Conservation (phyloP, 2,113 vertebrate genomes). For the Corythaixoides concolor region DNA sequence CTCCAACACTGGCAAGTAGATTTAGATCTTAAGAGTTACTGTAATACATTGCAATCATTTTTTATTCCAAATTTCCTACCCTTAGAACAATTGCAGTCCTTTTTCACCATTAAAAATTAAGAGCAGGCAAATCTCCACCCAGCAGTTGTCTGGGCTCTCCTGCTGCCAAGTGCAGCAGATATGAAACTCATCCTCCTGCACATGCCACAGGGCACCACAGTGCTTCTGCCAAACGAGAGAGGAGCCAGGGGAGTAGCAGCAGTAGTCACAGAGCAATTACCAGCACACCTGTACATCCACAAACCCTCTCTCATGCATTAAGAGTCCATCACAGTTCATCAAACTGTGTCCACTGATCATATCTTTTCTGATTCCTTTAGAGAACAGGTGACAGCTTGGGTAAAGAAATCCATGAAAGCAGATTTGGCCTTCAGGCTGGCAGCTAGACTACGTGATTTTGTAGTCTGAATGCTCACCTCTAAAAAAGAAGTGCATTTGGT, state of each 20-base stretch:
- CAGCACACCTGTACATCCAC: not conserved
- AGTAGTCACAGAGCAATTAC: not conserved
- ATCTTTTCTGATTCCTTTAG: not conserved
- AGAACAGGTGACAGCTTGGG: not conserved
- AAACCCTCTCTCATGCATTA: not conserved
- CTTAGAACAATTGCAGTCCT: not conserved
- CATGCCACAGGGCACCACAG: not conserved
- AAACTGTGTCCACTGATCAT: not conserved
- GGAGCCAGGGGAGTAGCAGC: not conserved
- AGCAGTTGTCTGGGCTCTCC: not conserved
- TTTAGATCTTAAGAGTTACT: not conserved
- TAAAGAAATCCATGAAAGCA: not conserved
- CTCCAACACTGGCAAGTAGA: not conserved
- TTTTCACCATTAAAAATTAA: not conserved
- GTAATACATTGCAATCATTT: not conserved
- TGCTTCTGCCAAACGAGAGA: not conserved
- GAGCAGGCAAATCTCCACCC: not conserved
- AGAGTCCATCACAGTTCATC: not conserved
- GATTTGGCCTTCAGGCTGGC: not conserved
- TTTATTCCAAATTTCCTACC: not conserved
- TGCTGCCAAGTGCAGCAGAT: not conserved
- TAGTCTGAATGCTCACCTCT: not conserved
- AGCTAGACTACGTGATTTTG: not conserved
- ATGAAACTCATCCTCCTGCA: not conserved
- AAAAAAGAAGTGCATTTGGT: not conserved